Evolutionary conservation across 2,888 invertebrate species (phyloP), one percentile per base, ranked within the genome.

Genomic region (Andrena trimmerana): DNA sequence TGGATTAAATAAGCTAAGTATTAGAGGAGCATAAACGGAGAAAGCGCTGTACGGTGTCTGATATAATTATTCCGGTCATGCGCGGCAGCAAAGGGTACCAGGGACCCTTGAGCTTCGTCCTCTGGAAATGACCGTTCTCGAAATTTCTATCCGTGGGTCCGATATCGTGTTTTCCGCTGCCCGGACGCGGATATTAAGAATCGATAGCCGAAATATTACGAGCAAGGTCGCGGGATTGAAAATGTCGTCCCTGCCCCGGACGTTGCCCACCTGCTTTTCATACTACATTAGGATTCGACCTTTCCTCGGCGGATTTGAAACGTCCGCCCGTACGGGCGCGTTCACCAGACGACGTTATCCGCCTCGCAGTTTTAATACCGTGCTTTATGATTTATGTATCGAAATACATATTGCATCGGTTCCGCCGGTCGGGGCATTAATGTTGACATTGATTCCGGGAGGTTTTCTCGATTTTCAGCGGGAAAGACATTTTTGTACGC

Each of bases 321-420:
- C 57, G 71, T 57, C n/a, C 57, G 50, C 63, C 70, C 69, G 82
- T 68, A 62, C 74, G 69, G 54, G 63, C 20, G 78, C 70, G 81
- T 72, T 74, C 80, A 67, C 24, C 65, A 48, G 74, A 67, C 63
- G 67, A 57, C 27, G 57, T 57, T 63, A 63, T 65, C 63, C 65
- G 24, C 13, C 74, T 65, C 77, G 77, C 73, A 76, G 83, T 88
- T 86, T 87, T 89, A 89, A 88, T 89, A 88, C 77, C 67, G 60
- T 62, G 76, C 87, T 88, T 57, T 87, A 87, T 88, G 88, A 86
- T 87, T 88, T 88, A 86, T 88, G 88, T 77, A 89, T 89, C 78
- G 69, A 70, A 68, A 87, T 89, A 88, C 87, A 86, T 87, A 88
- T 87, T 88, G 79, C 86, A 87, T 78, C 78, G 79, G 48, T 31